Evolutionary conservation across 53 echinoderm and acorn worm genomes (phyloP), one percentile per base, ranked within the genome.

Genomic region (Echinometra lucunter): DNA sequence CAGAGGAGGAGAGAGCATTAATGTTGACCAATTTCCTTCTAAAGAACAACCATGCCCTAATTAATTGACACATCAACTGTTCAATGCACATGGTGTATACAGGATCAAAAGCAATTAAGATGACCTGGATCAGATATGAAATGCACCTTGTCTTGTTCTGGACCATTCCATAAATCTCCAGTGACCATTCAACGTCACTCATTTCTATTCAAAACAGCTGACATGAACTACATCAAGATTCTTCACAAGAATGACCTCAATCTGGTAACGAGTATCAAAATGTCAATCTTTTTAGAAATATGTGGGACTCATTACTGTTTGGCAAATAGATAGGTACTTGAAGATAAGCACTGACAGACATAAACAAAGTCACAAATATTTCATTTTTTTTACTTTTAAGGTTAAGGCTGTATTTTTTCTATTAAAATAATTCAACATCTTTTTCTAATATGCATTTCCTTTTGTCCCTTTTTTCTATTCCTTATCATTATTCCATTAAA

Each of bases 211-310:
- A 30, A 47, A 49, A 85, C n/a, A 49, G 85, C n/a, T 85, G 53
- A 53, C 6, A 28, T 40, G 1, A 49, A 15, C 44, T 40, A 38
- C n/a, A 85, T 85, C 81, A 49, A 85, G 49, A 49, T 30, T 83
- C 49, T 83, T 45, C 11, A 21, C 27, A 47, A 32, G 37, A 27
- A 83, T 49, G 19, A 85, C 45, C 85, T 47, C 53, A 85, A 85
- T 85, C 85, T 85, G 49, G 12, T 28, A 8, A 85, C 49, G 45
- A 49, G 49, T 85, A 85, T 85, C 85, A 85, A 85, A 81, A 47
- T 85, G 85, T 85, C 85, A 85, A 85, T 47, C 49, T 47, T 85
- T 49, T n/a, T 11, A 47, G 1, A 45, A 13, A 28, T 13, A n/a
- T 49, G 28, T 85, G 85, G 28, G 47, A 10, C 8, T 49, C 49